phyloP scores from a whole-genome alignment of 2,113 vertebrate species.

The Pantherophis guttatus region DNA sequence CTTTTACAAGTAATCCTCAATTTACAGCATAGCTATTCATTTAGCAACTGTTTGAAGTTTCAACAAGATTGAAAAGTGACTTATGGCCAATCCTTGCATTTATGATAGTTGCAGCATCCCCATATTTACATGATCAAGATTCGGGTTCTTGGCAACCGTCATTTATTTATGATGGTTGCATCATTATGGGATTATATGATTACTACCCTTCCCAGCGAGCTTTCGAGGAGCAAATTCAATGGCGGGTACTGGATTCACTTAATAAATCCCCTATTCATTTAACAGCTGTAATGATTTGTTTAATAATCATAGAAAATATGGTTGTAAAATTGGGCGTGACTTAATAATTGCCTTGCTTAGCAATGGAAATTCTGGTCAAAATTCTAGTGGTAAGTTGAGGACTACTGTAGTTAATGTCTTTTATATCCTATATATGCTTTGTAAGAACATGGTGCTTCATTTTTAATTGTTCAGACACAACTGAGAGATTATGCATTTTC shows the following conservation, averaged over 20 bases:
- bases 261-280: neutral
- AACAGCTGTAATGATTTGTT: neutral
- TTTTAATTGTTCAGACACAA: neutral
- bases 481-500: neutral
- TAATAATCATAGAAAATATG: neutral
- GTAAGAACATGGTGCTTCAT: neutral
- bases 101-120: neutral
- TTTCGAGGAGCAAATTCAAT: neutral
- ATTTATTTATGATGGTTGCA: neutral
- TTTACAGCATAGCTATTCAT: neutral
- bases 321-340: neutral
- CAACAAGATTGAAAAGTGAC: no score
- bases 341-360: no score
- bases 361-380: no score
- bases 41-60: neutral
- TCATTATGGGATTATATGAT: neutral
- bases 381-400: no score
- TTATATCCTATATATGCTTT: neutral
- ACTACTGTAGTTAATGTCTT: neutral
- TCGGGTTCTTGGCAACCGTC: no score
- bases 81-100: neutral
- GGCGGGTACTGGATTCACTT: neutral
- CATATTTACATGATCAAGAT: no score
- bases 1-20: neutral
- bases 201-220: neutral